phyloP scores from a whole-genome alignment of 2,113 vertebrate species.

The Cebidichthys violaceus region DNA sequence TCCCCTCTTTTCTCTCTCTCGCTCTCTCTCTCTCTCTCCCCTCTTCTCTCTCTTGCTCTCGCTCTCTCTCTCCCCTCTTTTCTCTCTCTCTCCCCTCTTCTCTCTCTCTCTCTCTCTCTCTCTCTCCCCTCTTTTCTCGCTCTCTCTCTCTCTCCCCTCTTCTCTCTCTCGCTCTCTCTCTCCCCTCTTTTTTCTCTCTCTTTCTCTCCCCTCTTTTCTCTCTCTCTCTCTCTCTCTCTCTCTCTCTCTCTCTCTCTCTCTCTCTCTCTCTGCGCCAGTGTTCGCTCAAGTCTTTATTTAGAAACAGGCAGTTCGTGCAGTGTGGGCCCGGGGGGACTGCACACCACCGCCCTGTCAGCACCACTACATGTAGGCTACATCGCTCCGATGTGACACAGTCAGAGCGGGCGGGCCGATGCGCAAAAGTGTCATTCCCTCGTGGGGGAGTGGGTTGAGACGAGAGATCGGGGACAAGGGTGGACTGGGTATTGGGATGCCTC shows the following conservation, averaged over 20 bases:
- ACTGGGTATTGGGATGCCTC: conserved; percentile 10
- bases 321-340: conserved; percentile 51
- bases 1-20: conserved; percentile 53
- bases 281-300: conserved; percentile 78
- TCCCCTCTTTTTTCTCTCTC: conserved; percentile 74
- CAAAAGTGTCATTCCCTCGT: conserved; percentile 15
- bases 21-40: conserved; percentile 68
- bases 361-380: conserved; percentile 75
- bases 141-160: conserved; percentile 52
- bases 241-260: too few relatives aligned
- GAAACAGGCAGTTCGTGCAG: conserved; percentile 68
- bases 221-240: conserved; percentile 65
- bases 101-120: conserved; percentile 73
- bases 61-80: conserved; percentile 38
- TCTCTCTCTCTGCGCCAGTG: conserved; percentile 49
- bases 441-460: neutral
- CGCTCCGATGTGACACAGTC: conserved; percentile 52
- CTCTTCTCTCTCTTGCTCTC: conserved; percentile 73
- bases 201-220: conserved; percentile 73
- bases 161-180: conserved; percentile 68
- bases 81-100: conserved; percentile 66
- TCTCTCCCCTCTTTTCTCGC: conserved; percentile 73
- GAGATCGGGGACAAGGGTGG: neutral
- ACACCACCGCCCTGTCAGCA: conserved; percentile 59
- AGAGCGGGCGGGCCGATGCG: conserved; percentile 46